A percentile compares a stretch with the other conserved stretches of the same genome.
Evolutionary conservation across 2,113 vertebrate species (phyloP).

Genomic region (Apaloderma vittatum): DNA sequence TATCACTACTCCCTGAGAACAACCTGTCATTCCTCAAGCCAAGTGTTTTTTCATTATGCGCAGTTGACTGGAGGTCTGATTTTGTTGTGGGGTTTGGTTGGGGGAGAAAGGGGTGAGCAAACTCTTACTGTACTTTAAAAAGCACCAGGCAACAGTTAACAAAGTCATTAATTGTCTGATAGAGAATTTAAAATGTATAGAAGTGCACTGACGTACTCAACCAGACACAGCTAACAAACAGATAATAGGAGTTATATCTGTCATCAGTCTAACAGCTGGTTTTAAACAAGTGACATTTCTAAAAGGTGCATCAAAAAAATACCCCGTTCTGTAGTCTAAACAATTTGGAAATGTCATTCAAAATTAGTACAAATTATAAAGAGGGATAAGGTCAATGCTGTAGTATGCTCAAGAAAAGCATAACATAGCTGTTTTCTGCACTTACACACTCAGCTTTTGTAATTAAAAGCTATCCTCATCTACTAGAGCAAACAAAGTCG

Average conservation of each 20-base stretch:
- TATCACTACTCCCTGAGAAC: not conserved
- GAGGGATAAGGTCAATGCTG: not conserved
- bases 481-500: not conserved
- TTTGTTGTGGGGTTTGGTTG: not conserved
- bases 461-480: not conserved
- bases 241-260: not conserved
- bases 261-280: not conserved
- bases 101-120: rapidly evolving
- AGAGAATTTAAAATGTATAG: not conserved
- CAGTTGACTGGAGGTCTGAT: not conserved
- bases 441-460: not conserved
- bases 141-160: not conserved
- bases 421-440: not conserved
- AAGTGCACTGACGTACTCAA: not conserved
- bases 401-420: not conserved
- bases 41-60: not conserved
- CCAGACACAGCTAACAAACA: not conserved
- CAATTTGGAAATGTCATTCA: not conserved
- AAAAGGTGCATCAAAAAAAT: not conserved
- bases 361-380: not conserved
- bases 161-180: not conserved
- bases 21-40: not conserved
- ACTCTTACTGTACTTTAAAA: not conserved
- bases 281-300: not conserved
- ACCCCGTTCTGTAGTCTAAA: not conserved